phyloP scores from a whole-genome alignment of 2,797 vertebrate species.

The Parauchenoglanis ngamensis region DNA sequence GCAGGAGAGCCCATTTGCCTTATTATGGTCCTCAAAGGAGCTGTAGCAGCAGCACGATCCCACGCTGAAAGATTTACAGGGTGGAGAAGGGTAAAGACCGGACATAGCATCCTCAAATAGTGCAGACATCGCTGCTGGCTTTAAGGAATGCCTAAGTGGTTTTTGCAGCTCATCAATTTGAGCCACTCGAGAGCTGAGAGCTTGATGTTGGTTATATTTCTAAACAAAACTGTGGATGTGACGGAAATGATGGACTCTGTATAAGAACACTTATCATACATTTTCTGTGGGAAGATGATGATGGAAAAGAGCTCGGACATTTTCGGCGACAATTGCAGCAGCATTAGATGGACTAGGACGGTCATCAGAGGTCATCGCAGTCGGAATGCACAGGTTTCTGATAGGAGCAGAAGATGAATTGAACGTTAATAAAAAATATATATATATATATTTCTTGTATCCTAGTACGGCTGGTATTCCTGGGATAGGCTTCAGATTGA shows the following conservation, averaged over 20 bases:
- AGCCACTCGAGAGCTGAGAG: conserved; percentile 33
- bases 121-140: conserved; percentile 12
- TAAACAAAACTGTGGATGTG: conserved; percentile 15
- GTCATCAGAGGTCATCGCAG: neutral
- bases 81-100: conserved; percentile 28
- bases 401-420: neutral
- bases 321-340: neutral
- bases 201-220: conserved; percentile 22
- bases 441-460: neutral
- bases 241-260: conserved; percentile 24
- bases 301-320: neutral
- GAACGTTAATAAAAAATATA: neutral
- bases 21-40: conserved; percentile 58
- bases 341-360: neutral
- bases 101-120: conserved; percentile 27
- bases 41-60: conserved; percentile 38
- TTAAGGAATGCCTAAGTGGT: conserved; percentile 40
- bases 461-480: neutral
- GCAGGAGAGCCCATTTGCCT: conserved; percentile 55
- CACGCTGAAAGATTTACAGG: conserved; percentile 33
- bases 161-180: conserved; percentile 44
- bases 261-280: conserved; percentile 6
- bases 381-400: neutral
- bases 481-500: neutral
- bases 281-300: conserved; percentile 9